Conservation (phyloP, 1,140 invertebrate genomes). For the Cataglyphis hispanica region DNA sequence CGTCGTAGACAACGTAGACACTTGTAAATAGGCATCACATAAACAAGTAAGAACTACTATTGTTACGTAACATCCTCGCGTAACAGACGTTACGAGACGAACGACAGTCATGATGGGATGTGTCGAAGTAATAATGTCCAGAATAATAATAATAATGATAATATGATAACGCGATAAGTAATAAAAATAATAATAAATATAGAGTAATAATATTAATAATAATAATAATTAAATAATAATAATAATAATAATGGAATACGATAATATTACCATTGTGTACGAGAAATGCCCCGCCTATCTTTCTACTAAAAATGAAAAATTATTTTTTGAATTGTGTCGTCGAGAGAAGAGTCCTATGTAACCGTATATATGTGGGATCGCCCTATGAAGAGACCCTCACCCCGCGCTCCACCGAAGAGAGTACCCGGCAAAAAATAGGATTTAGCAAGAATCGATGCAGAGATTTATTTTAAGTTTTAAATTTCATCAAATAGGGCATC, state of each 20-base stretch:
- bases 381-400: constrained; percentile 65
- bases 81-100: constrained; percentile 62
- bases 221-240: constrained; percentile 73
- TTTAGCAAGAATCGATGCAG: constrained; percentile 23
- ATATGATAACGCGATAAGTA: constrained; percentile 31
- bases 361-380: constrained; percentile 72
- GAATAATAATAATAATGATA: constrained; percentile 65
- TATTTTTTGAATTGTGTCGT: constrained; percentile 83
- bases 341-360: constrained; percentile 74
- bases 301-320: constrained; percentile 82
- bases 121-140: constrained; percentile 70
- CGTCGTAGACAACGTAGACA: constrained; percentile 61
- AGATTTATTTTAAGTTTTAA: constrained; percentile 26
- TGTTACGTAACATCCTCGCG: constrained; percentile 4
- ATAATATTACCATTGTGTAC: constrained; percentile 76
- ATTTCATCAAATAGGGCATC: not conserved
- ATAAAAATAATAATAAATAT: constrained; percentile 42
- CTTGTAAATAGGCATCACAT: constrained; percentile 71
- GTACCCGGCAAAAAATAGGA: constrained; percentile 29
- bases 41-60: constrained; percentile 33
- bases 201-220: constrained; percentile 69
- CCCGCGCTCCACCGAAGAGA: constrained; percentile 54
- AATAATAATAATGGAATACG: constrained; percentile 74
- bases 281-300: constrained; percentile 81
- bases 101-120: constrained; percentile 56